Conservation (phyloP, 2,888 invertebrate species). For the Embidobia sp. region DNA sequence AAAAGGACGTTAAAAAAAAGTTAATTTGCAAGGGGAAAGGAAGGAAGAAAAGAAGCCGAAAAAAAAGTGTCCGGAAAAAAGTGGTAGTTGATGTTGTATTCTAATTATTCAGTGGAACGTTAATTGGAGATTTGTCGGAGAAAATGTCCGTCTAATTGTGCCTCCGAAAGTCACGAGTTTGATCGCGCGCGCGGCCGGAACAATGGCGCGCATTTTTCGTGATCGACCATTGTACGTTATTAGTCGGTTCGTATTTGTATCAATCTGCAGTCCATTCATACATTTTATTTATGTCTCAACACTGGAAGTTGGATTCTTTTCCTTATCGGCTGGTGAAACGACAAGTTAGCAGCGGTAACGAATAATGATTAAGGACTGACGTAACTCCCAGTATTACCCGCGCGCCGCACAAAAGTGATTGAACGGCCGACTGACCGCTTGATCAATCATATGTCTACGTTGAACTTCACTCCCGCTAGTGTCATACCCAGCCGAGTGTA, state of each 20-base stretch:
- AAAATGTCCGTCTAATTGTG: no score
- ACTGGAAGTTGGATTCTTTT: slow-evolving; percentile 41
- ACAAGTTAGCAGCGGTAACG: slow-evolving; percentile 38
- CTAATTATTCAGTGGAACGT: no score
- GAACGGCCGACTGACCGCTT: slow-evolving; percentile 38
- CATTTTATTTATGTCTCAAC: slow-evolving; percentile 29
- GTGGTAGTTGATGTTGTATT: no score
- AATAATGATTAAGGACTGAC: slow-evolving; percentile 54
- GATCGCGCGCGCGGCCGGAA: no score
- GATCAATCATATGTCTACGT: slow-evolving; percentile 52
- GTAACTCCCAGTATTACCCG: slow-evolving; percentile 52
- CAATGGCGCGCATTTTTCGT: not conserved
- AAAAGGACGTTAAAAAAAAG: no score
- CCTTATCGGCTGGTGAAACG: slow-evolving; percentile 41
- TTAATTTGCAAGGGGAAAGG: no score
- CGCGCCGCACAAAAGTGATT: slow-evolving; percentile 41
- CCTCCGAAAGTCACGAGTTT: no score
- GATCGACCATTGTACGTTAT: slow-evolving; percentile 10
- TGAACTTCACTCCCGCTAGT: slow-evolving; percentile 44
- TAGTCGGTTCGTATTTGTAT: slow-evolving; percentile 23
- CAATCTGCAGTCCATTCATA: slow-evolving; percentile 19
- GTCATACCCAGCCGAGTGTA: slow-evolving; percentile 50
- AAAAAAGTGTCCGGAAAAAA: no score
- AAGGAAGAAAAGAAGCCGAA: no score
- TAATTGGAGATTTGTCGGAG: no score